These are phyloP conservation scores for Beris chalybata DNA, from an alignment of 2,888 invertebrate species.

Conservation along the genomic window DNA sequence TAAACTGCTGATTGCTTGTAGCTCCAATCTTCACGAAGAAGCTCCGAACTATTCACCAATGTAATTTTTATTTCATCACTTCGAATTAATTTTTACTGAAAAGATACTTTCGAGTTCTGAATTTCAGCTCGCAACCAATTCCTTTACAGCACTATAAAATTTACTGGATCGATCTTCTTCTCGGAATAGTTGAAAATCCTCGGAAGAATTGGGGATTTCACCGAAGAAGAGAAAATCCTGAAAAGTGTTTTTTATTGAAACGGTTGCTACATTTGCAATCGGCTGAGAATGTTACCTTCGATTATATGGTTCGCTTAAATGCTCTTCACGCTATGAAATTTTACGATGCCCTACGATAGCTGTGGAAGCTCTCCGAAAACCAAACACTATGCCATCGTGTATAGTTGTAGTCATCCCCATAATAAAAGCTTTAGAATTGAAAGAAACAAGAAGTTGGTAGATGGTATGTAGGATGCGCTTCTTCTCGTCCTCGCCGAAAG, in stretches of 20 bases:
- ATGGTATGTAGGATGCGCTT: constrained; percentile 13
- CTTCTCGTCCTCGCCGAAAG: constrained; percentile 8
- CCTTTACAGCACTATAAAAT: constrained; percentile 2
- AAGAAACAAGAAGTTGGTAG: neutral
- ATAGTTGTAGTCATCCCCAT: neutral
- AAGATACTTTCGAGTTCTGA: constrained; percentile 6
- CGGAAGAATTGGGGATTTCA: constrained; percentile 11
- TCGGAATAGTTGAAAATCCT: constrained; percentile 18
- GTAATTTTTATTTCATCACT: constrained; percentile 8
- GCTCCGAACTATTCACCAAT: neutral
- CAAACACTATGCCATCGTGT: constrained; percentile 1
- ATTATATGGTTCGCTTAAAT: constrained; percentile 34
- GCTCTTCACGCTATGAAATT: constrained; percentile 38
- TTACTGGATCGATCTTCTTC: constrained; percentile 9
- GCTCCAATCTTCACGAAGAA: neutral
- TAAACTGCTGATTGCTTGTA: neutral
- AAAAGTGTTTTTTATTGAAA: constrained; percentile 32
- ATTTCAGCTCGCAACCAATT: neutral
- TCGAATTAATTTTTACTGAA: constrained; percentile 24
- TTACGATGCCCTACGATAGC: constrained; percentile 27
- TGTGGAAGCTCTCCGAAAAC: neutral
- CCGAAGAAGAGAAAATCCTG: constrained; percentile 19
- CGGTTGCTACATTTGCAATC: constrained; percentile 29
- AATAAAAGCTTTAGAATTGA: constrained; percentile 13
- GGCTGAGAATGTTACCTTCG: constrained; percentile 29